Evolutionary conservation across 2,797 vertebrate genomes (phyloP).

Genomic region (Cacajao melanocephalus): DNA sequence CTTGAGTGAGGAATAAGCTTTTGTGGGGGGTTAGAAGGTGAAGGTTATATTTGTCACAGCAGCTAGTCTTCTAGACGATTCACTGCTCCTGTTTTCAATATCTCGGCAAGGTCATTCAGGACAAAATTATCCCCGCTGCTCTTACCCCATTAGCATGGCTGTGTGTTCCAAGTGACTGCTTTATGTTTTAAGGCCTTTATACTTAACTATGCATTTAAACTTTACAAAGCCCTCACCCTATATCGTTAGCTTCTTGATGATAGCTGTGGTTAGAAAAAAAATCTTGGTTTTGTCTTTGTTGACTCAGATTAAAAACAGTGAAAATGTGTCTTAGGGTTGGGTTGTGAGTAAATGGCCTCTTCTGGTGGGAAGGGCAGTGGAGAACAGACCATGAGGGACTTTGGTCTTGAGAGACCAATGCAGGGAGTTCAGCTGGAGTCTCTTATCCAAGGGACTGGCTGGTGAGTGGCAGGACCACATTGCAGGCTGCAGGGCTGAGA

Average conservation of each 20-base stretch:
- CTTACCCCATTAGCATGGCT: background rate
- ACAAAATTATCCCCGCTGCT: background rate
- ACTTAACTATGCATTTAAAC: background rate
- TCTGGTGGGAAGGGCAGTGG: background rate
- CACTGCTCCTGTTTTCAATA: background rate
- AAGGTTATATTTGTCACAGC: background rate
- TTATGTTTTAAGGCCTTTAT: background rate
- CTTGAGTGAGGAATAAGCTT: background rate
- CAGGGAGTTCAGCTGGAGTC: background rate
- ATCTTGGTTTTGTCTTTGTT: slow-evolving; percentile 5
- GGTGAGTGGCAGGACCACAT: background rate
- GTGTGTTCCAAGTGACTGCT: background rate
- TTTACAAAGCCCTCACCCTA: background rate
- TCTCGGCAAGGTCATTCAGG: background rate
- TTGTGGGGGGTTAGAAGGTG: background rate
- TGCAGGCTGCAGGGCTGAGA: background rate
- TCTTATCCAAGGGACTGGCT: background rate
- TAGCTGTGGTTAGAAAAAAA: background rate
- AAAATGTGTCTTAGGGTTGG: background rate
- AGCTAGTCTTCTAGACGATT: background rate
- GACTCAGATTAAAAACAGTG: background rate
- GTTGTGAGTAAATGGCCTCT: background rate
- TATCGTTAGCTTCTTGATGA: background rate
- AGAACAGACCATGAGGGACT: background rate
- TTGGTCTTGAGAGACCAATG: background rate